phyloP scores from a whole-genome alignment of 2,888 invertebrate genomes.

The Drosophila pseudotalamancana region DNA sequence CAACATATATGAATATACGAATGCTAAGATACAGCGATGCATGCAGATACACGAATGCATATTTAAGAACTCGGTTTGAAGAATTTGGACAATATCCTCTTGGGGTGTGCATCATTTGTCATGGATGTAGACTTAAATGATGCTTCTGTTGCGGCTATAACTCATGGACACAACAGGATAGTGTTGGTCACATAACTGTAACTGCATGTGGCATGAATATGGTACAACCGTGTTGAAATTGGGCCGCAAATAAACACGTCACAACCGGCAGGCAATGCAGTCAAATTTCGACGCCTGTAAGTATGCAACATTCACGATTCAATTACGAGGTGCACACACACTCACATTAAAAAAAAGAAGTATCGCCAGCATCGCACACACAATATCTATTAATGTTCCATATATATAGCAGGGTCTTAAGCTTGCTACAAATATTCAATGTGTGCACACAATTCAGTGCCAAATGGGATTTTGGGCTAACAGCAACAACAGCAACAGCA shows the following conservation, averaged over 20 bases:
- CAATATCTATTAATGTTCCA: constrained; percentile 69
- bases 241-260: constrained; percentile 48
- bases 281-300: constrained; percentile 31
- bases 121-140: constrained; percentile 47
- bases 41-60: too few species aligned
- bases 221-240: constrained; percentile 54
- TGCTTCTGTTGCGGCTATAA: constrained; percentile 44
- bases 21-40: too few species aligned
- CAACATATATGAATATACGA: too few species aligned
- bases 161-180: constrained; percentile 55
- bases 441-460: constrained; percentile 75
- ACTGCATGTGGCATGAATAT: constrained; percentile 69
- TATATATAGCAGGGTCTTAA: constrained; percentile 60
- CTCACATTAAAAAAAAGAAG: neutral
- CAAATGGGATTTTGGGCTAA: constrained; percentile 73
- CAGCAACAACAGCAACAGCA: constrained; percentile 28
- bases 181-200: constrained; percentile 68
- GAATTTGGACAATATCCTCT: constrained; percentile 21
- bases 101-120: constrained; percentile 55
- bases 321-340: constrained; percentile 45
- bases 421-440: constrained; percentile 72
- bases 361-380: constrained; percentile 32
- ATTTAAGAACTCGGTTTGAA: too few species aligned
- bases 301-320: constrained; percentile 53
- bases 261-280: constrained; percentile 32